phyloP scores from a whole-genome alignment of 2,113 vertebrate species.

The Chamaea fasciata region DNA sequence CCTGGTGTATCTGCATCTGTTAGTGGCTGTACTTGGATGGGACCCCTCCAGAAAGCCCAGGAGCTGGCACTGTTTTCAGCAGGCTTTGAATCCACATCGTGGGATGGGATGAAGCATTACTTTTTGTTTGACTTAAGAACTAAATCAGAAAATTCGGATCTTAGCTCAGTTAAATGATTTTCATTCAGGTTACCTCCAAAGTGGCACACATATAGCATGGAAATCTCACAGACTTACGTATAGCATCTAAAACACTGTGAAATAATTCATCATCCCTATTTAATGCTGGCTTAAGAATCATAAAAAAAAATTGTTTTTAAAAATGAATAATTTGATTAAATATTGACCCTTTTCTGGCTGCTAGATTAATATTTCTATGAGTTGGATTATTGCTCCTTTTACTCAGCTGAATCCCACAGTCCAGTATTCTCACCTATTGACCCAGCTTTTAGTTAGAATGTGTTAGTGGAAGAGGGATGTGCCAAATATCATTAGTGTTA shows the following conservation, averaged over 20 bases:
- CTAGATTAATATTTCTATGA: neutral
- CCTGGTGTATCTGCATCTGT: rapidly evolving
- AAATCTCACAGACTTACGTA: neutral
- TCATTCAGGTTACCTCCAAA: neutral
- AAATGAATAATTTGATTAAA: neutral
- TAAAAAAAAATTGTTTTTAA: neutral
- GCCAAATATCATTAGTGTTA: neutral
- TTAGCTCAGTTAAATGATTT: neutral
- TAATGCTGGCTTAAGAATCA: neutral
- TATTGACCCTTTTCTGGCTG: neutral
- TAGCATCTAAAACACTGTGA: neutral
- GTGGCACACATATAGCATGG: neutral
- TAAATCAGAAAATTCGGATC: neutral
- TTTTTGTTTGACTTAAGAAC: neutral
- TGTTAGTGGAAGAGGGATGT: neutral
- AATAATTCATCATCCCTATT: neutral
- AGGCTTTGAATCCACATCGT: neutral
- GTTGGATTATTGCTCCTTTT: neutral
- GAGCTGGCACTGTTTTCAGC: neutral
- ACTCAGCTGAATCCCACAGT: neutral
- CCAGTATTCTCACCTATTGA: neutral
- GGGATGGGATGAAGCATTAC: neutral
- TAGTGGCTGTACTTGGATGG: no score
- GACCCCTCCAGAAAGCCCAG: neutral
- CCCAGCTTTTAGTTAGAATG: neutral